Percentiles rank a stretch among this genome's conserved stretches.
Conservation (phyloP, 2,888 invertebrate genomes). For the Pecten maximus region DNA sequence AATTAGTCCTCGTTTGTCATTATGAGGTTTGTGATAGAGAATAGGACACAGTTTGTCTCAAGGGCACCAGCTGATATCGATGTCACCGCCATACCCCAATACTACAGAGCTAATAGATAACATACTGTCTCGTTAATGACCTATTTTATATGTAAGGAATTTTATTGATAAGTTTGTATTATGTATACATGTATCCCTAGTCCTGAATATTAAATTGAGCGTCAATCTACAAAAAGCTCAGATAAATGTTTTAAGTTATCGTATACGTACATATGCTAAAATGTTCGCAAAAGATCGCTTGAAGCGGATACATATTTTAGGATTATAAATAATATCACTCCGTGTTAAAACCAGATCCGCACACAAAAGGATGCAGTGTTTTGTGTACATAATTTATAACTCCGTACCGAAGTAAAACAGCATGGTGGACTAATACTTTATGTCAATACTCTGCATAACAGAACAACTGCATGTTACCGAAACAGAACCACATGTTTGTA, state of each 20-base stretch:
- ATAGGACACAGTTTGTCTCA: not conserved
- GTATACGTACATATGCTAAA: not conserved
- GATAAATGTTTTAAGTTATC: not conserved
- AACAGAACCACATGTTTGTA: constrained; percentile 1
- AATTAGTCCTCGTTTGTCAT: not conserved
- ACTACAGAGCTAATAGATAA: not conserved
- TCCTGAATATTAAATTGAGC: not conserved
- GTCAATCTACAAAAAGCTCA: not conserved
- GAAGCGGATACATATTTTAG: too few species aligned
- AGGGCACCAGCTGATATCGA: not conserved
- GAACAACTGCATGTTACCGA: not conserved
- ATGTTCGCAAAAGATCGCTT: too few species aligned
- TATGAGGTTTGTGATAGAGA: not conserved
- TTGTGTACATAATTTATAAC: not conserved
- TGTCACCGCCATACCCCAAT: not conserved
- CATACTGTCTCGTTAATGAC: not conserved
- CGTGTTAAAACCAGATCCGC: not conserved
- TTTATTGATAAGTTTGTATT: not conserved
- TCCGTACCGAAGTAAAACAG: not conserved
- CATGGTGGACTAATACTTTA: not conserved
- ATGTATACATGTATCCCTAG: not conserved
- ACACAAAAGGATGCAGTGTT: not conserved
- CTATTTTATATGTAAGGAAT: not conserved
- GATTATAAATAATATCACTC: not conserved
- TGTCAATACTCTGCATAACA: not conserved